Percentiles rank a stretch among this genome's conserved stretches.
Conservation (phyloP, 1,140 invertebrate species). For the Bradynema listronoti region DNA sequence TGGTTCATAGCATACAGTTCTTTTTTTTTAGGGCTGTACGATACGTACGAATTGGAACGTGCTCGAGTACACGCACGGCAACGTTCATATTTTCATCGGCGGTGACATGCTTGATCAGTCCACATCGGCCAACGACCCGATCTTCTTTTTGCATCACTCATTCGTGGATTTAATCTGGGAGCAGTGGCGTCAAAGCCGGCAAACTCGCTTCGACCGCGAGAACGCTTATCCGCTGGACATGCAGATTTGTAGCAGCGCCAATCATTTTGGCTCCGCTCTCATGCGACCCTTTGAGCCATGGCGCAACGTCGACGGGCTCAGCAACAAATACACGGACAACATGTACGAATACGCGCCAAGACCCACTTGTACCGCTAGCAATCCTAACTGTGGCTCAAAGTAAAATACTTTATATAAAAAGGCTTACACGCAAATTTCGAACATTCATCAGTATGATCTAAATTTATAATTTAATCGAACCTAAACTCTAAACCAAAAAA, state of each 20-base stretch:
- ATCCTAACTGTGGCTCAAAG: conserved; percentile 48
- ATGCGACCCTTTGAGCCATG: conserved; percentile 49
- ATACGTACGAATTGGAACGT: conserved; percentile 31
- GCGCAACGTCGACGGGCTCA: conserved; percentile 51
- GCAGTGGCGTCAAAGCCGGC: conserved; percentile 11
- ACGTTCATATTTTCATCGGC: conserved; percentile 50
- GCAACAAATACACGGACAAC: conserved; percentile 53
- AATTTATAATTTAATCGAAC: too few species aligned
- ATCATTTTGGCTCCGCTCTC: conserved; percentile 42
- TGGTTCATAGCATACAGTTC: neutral
- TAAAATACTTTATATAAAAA: conserved; percentile 7
- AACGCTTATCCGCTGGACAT: conserved; percentile 40
- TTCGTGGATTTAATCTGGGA: conserved; percentile 58
- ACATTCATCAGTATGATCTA: too few species aligned
- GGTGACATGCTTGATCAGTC: conserved; percentile 47
- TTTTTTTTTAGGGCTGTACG: conserved; percentile 23
- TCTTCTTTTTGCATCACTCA: conserved; percentile 46
- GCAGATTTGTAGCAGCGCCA: conserved; percentile 23
- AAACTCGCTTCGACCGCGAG: conserved; percentile 37
- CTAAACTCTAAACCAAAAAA: too few species aligned
- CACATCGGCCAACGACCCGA: conserved; percentile 41
- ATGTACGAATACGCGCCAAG: conserved; percentile 51
- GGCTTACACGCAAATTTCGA: too few species aligned
- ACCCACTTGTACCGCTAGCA: conserved; percentile 35
- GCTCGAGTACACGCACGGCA: conserved; percentile 53